Evolutionary conservation across 2,113 vertebrate genomes (phyloP).

Genomic region (Progne subis): DNA sequence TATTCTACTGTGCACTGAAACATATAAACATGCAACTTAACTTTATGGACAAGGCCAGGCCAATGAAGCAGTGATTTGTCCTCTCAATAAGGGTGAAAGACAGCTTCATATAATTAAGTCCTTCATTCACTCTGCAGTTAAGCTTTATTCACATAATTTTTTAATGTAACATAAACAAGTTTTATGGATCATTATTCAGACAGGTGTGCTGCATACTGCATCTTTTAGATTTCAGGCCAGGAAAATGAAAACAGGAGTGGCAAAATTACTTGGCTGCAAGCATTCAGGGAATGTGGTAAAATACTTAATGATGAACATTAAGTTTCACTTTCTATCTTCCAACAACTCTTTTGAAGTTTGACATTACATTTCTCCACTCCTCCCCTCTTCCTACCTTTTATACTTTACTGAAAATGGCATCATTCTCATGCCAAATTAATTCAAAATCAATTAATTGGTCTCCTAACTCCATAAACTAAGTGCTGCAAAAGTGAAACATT

Average conservation of each 20-base stretch:
- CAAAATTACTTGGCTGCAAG: constrained; percentile 7
- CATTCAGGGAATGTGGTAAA: background rate
- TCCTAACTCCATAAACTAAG: background rate
- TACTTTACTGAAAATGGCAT: background rate
- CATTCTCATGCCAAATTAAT: background rate
- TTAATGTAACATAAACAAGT: constrained; percentile 61
- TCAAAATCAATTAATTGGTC: background rate
- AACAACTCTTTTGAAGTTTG: background rate
- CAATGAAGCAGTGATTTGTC: constrained; percentile 34
- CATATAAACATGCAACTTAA: constrained; percentile 11
- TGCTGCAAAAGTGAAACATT: background rate
- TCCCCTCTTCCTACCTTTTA: background rate
- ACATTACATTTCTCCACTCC: background rate
- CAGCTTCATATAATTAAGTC: constrained; percentile 55
- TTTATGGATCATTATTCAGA: constrained; percentile 58
- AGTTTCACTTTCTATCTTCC: background rate
- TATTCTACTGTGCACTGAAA: background rate
- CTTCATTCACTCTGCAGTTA: constrained; percentile 39
- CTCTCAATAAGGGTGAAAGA: constrained; percentile 48
- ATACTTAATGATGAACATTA: background rate
- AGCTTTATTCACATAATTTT: constrained; percentile 46
- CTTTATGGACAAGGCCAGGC: constrained; percentile 2
- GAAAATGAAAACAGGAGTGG: background rate
- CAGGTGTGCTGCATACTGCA: constrained; percentile 4
- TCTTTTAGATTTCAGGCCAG: constrained; percentile 18